Evolutionary conservation across 2,113 vertebrate species (phyloP), one percentile per base, ranked within the genome.

Genomic region (Tetrax tetrax): DNA sequence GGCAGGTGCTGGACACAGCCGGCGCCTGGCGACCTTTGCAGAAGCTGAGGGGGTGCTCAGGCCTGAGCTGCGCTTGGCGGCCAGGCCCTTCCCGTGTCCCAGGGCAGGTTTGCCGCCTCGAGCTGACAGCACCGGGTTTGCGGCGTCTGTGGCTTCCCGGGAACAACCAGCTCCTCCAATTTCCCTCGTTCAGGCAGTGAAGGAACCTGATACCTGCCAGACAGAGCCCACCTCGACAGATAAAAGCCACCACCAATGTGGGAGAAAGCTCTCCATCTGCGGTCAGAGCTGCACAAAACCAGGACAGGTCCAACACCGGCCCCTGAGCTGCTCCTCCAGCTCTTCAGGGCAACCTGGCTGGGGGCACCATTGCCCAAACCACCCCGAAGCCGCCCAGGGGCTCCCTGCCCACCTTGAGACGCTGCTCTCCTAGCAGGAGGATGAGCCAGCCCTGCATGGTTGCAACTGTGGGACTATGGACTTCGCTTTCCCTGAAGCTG

Each of bases 1-100:
- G 23, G n/a, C 84, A 75, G 83, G 57, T 1, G 1, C 21, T 14
- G 38, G 57, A 15, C 27, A 5, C 0, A 2, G 13, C 14, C 0
- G 1, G 24, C 0, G 3, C 48, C 48, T 13, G 59, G n/a, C 61
- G 94, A 85, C 65, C 70, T 92, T 31, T 33, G 65, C 83, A 60
- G 79, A 23, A 75, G 70, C 60, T 1, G 2, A 43, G 47, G 47
- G 6, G 4, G 47, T 12, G 60, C 86, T 82, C 5, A 1, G 50
- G 10, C 65, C 64, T 6, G 54, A 65, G 74, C 74, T n/a, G 64
- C 29, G 63, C 72, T 41, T 5, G 3, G 68, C 3, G 3, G 63
- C 48, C 78, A 60, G 54, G 69, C 23, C 15, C 45, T 66, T 61
- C 13, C 65, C 29, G 25, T 31, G 11, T 9, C 27, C 74, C 4